Evolutionary conservation across 2,888 invertebrate genomes (phyloP).

Genomic region (Apeira syringaria): DNA sequence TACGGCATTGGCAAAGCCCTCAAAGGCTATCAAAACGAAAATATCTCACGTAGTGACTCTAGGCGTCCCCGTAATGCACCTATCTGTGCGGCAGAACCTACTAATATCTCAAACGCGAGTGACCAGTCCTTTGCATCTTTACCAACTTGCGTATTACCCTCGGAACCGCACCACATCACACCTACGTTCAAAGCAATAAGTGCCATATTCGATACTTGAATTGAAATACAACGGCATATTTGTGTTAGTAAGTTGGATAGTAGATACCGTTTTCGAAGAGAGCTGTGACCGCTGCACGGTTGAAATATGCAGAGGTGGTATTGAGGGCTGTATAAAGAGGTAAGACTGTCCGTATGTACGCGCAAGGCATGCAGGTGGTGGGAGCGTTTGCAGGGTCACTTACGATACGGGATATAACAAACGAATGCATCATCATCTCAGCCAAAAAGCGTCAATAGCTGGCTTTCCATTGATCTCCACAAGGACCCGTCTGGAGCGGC

Average conservation of each 20-base stretch:
- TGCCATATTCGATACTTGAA: conserved; percentile 24
- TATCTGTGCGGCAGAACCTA: conserved; percentile 64
- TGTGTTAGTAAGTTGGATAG: conserved; percentile 51
- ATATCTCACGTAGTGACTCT: conserved; percentile 62
- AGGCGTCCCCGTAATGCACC: conserved; percentile 66
- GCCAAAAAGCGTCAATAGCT: too few species aligned
- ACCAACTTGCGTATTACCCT: conserved; percentile 38
- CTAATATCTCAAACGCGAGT: conserved; percentile 79
- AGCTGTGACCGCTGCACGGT: conserved; percentile 66
- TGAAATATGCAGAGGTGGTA: conserved; percentile 80
- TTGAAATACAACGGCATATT: conserved; percentile 21
- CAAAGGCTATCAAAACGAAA: conserved; percentile 73
- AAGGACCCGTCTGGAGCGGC: too few species aligned
- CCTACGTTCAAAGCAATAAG: conserved; percentile 31
- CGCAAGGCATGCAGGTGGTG: conserved; percentile 55
- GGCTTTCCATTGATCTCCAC: too few species aligned
- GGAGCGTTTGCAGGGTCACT: conserved; percentile 36
- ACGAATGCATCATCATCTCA: too few species aligned
- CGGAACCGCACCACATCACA: neutral
- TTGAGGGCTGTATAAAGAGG: conserved; percentile 76
- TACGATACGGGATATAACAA: conserved; percentile 29
- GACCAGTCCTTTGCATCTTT: conserved; percentile 63
- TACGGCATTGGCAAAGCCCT: conserved; percentile 35
- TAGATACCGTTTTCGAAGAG: conserved; percentile 75
- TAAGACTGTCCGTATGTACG: conserved; percentile 71